Conservation (phyloP, 2,888 invertebrate species). For the Scelioninae gen. 1 region DNA sequence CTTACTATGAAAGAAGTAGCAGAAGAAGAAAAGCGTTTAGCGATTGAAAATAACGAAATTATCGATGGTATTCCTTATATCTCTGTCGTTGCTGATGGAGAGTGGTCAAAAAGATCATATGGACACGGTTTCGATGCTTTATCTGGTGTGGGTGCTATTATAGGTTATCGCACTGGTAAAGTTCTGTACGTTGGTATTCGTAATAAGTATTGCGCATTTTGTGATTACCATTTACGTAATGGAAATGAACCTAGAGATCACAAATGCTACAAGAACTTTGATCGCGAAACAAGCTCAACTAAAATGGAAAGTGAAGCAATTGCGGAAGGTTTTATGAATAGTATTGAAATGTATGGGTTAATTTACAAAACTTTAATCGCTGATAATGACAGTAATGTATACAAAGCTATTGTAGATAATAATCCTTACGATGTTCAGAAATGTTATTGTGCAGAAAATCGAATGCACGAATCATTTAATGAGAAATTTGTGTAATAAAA, state of each 20-base stretch:
- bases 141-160: no score
- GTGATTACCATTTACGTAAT: not conserved
- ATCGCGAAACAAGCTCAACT: not conserved
- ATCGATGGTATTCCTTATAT: slow-evolving; percentile 44
- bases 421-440: slow-evolving; percentile 7
- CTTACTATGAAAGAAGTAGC: slow-evolving; percentile 48
- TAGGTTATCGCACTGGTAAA: no score
- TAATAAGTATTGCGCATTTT: slow-evolving; percentile 12
- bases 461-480: slow-evolving; percentile 47
- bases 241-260: not conserved
- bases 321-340: slow-evolving; percentile 3
- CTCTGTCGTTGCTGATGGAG: slow-evolving; percentile 26
- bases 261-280: no score
- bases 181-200: no score
- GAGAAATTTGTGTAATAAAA: slow-evolving; percentile 48
- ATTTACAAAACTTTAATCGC: slow-evolving; percentile 14
- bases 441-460: slow-evolving; percentile 20
- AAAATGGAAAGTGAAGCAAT: slow-evolving; percentile 15
- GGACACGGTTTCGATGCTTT: no score
- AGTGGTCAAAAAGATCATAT: not conserved
- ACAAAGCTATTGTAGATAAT: no score
- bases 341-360: no score
- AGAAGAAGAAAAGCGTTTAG: slow-evolving; percentile 56
- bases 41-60: slow-evolving; percentile 38
- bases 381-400: slow-evolving; percentile 25